These are phyloP conservation scores for Calephelis nemesis DNA, from an alignment of 1,140 invertebrate genomes.

Conservation along the genomic window DNA sequence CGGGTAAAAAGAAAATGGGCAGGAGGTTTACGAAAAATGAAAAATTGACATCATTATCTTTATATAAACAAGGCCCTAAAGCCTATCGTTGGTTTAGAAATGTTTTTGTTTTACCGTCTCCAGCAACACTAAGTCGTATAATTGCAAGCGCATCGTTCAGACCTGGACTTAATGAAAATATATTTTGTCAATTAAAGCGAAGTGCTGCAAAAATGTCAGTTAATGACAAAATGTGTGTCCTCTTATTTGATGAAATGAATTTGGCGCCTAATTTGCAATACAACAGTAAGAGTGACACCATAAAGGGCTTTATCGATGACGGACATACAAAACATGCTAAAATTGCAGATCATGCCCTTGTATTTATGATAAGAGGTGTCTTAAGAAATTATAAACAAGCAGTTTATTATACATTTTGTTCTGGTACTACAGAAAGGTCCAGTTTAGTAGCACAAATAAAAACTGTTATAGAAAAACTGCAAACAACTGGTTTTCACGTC, in stretches of 20 bases:
- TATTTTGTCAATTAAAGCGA: neutral
- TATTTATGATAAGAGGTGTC: neutral
- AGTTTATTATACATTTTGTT: neutral
- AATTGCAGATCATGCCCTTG: conserved; percentile 5
- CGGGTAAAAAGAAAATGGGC: neutral
- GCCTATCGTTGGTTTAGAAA: neutral
- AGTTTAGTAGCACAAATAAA: neutral
- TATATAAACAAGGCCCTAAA: neutral
- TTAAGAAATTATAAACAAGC: neutral
- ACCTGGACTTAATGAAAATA: neutral
- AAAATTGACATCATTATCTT: neutral
- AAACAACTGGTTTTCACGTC: neutral
- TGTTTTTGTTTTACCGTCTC: neutral
- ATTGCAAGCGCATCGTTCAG: neutral
- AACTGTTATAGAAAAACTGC: neutral
- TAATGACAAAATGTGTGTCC: neutral
- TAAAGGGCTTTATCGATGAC: neutral
- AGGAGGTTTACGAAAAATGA: neutral
- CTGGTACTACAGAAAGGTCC: neutral
- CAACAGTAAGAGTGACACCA: neutral
- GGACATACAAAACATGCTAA: neutral
- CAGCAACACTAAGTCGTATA: neutral
- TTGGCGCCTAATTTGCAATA: neutral
- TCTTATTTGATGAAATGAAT: neutral
- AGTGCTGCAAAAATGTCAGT: neutral